Base-by-base conservation (phyloP, 2,113 vertebrate genomes). In the Eretmochelys imbricata region DNA sequence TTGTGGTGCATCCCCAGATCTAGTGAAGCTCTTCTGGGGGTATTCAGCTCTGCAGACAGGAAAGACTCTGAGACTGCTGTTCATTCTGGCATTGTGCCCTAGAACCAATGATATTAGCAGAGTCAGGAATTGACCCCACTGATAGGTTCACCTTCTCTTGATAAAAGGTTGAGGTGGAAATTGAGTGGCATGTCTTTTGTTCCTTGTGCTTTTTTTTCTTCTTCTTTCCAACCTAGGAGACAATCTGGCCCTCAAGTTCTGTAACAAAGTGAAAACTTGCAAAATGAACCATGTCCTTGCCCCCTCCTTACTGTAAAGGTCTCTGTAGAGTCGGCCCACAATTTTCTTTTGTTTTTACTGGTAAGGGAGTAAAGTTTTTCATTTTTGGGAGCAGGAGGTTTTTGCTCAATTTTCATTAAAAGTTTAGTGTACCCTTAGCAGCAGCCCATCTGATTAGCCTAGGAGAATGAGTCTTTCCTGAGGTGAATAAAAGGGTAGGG, bases 381-480 rank as follows among this genome's bases (percentile, higher is more conserved):
- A 80, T 53, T 4, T 54, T 2, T 90, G 11, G 25, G 55, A 48
- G 49, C 53, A 1, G 3, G 4, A 42, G 22, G 17, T 0, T 3
- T 29, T 5, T 17, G 31, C 62, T 50, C 42, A 59, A 5, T 90
- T 90, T 48, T 19, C 2, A 1, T 42, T 2, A 81, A 6, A n/a
- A 55, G 54, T 78, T 55, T 24, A 9, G 54, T 31, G 4, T 6
- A 3, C 57, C 86, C 31, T 16, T n/a, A 20, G 55, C 38, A 59
- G 27, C 57, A 59, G 57, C 57, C 57, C 25, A 31, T 59, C 24
- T 48, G 4, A 25, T 80, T 12, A 50, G 20, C 29, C 78, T 54
- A 53, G 48, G 17, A 51, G 50, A 55, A 50, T 10, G 42, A 50
- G 10, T 75, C 27, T 69, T 19, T 8, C 35, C 19, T 35, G 62